Conservation (phyloP, 2,797 vertebrate genomes). For the Adrianichthys oophorus region DNA sequence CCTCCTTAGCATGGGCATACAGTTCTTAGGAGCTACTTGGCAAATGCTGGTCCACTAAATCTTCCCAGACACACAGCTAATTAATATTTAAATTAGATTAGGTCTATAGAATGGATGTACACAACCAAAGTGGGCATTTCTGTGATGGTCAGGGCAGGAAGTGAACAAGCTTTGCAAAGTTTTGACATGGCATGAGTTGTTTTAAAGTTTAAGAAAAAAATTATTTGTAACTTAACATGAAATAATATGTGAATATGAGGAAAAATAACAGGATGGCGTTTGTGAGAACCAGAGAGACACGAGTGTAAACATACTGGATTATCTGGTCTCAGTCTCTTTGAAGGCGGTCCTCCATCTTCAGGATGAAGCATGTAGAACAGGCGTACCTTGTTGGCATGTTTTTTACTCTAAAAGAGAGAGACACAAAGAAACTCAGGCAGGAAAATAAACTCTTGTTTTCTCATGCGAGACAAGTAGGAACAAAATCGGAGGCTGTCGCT, state of each 20-base stretch:
- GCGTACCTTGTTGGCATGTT: slow-evolving; percentile 92
- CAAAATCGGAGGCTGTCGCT: slow-evolving; percentile 40
- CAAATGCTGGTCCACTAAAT: slow-evolving; percentile 30
- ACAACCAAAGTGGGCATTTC: slow-evolving; percentile 22
- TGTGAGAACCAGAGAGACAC: slow-evolving; percentile 6
- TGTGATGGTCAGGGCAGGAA: slow-evolving; percentile 19
- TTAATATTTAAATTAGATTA: slow-evolving; percentile 30
- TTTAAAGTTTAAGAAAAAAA: neutral
- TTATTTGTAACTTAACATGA: neutral
- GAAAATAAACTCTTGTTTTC: slow-evolving; percentile 28
- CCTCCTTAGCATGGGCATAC: slow-evolving; percentile 50
- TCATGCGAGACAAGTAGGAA: slow-evolving; percentile 15
- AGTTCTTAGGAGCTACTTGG: slow-evolving; percentile 35
- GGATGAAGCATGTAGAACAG: slow-evolving; percentile 95
- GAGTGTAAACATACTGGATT: slow-evolving; percentile 65
- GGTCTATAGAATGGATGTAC: slow-evolving; percentile 30
- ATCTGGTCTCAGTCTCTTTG: slow-evolving; percentile 87
- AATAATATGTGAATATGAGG: neutral
- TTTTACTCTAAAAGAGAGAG: slow-evolving; percentile 82
- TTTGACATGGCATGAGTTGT: slow-evolving; percentile 12
- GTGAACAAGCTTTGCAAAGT: slow-evolving; percentile 14
- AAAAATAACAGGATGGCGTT: neutral
- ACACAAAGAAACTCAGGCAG: slow-evolving; percentile 21
- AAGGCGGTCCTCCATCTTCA: slow-evolving; percentile 88
- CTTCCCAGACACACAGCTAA: slow-evolving; percentile 36